Evolutionary conservation across 2,888 invertebrate species (phyloP), one percentile per base, ranked within the genome.

Genomic region (Plebejus anna): DNA sequence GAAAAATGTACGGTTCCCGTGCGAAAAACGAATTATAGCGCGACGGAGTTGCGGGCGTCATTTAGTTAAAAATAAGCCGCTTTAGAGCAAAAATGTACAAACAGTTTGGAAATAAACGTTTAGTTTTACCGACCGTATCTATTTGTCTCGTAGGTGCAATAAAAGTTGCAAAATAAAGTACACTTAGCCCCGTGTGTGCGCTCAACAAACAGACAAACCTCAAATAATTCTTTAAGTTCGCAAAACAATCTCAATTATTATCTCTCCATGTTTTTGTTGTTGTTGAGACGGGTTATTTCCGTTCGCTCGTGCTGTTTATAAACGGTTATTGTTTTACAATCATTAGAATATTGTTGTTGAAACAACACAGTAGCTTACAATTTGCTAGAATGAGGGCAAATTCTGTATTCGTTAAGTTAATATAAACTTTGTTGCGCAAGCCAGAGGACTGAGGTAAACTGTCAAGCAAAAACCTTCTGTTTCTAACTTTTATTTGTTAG

Each of bases 71-170:
- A 42, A 42, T 9, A 59, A 22, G 59, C 22, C 28, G 7, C 3
- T 9, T 59, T 59, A 5, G 22, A 59, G 59, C 9, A 9, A 22
- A 22, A 22, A 28, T 32, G 2, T 66, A 32, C 66, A 13, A 32
- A 59, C n/a, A 32, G 11, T 22, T 11, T 13, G 9, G 32, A 11
- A 13, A 4, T 66, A 4, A 66, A 32, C 9, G 9, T 61, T n/a
- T 9, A 32, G 13, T 22, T 4, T 32, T 66, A 13, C 66, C 2
- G 66, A 13, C 66, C 32, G 32, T 32, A 61, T 11, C 61, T 61
- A 66, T 66, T 66, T 36, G 32, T 5, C 61, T 32, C 32, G 82
- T 80, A 80, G 82, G 79, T 81, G 82, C 83, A 84, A 84, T 84
- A 82, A 82, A 84, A 86, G 76, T 77, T 72, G 57, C 75, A 71